A percentile compares a stretch with the other conserved stretches of the same genome.
These are phyloP conservation scores for Periphyllus acericola DNA, from an alignment of 2,888 invertebrate species.

Conservation along the genomic window DNA sequence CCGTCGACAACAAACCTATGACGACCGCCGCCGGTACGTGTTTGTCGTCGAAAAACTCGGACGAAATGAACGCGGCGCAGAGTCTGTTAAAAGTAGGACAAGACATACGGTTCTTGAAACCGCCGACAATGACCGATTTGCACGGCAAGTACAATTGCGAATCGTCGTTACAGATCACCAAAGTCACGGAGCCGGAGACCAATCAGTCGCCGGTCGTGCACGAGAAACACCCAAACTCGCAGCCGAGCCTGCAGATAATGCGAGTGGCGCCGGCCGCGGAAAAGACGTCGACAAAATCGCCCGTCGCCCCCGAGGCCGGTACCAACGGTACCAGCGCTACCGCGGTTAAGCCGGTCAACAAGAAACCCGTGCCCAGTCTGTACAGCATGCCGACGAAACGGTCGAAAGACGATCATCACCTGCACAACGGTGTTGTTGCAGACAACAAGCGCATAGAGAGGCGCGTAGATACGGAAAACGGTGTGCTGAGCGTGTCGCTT, in stretches of 20 bases:
- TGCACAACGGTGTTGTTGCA: neutral
- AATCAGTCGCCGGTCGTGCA: neutral
- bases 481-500: slow-evolving; percentile 57
- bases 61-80: slow-evolving; percentile 48
- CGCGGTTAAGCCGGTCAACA: slow-evolving; percentile 33
- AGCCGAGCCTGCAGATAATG: slow-evolving; percentile 48
- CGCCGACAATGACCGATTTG: neutral
- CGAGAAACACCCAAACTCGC: slow-evolving; percentile 33
- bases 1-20: neutral
- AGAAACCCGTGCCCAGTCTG: slow-evolving; percentile 50
- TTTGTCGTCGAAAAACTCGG: slow-evolving; percentile 4
- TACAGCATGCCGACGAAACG: slow-evolving; percentile 56
- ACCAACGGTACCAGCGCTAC: neutral
- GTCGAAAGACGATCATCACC: slow-evolving; percentile 13
- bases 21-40: neutral
- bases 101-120: slow-evolving; percentile 15
- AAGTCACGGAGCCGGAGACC: slow-evolving; percentile 50
- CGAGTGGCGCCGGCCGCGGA: slow-evolving; percentile 32
- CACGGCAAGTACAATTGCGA: slow-evolving; percentile 54
- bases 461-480: slow-evolving; percentile 61
- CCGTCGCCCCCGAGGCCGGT: neutral
- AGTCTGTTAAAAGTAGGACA: slow-evolving; percentile 50
- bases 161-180: slow-evolving; percentile 57
- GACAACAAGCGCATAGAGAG: slow-evolving; percentile 54
- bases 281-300: neutral